Evolutionary conservation across 2,113 vertebrate species (phyloP).

Genomic region (Conger conger): DNA sequence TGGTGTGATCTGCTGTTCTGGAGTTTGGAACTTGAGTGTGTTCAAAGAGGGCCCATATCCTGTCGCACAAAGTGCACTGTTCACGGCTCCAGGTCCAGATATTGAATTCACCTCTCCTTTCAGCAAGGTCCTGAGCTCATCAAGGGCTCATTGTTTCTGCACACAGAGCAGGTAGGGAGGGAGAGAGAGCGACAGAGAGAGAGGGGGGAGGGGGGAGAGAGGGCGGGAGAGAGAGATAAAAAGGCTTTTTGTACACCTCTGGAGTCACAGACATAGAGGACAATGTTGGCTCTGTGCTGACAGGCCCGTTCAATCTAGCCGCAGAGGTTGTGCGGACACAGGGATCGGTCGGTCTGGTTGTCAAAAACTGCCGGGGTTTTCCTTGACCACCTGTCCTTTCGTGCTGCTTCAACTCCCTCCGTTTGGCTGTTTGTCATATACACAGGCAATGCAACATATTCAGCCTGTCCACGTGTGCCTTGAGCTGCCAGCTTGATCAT

Average conservation of each 20-base stretch:
- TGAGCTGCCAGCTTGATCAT: not conserved
- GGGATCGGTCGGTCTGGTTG: slow-evolving; percentile 16
- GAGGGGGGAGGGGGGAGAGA: not conserved
- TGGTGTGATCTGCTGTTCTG: not conserved
- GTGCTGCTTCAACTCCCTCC: not conserved
- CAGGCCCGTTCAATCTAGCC: slow-evolving; percentile 44
- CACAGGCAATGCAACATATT: not conserved
- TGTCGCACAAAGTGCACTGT: not conserved
- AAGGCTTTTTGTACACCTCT: slow-evolving; percentile 38
- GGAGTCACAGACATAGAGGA: slow-evolving; percentile 29
- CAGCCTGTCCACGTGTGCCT: not conserved
- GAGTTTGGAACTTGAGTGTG: not conserved
- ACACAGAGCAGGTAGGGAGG: not conserved
- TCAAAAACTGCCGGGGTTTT: not conserved
- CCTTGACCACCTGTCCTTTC: not conserved
- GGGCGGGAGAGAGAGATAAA: slow-evolving; percentile 15
- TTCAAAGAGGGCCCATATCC: slow-evolving; percentile 7
- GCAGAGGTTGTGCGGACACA: slow-evolving; percentile 33
- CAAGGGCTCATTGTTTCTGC: slow-evolving; percentile 37
- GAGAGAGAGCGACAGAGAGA: slow-evolving; percentile 6
- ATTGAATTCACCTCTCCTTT: slow-evolving; percentile 41
- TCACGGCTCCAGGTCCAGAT: slow-evolving; percentile 17
- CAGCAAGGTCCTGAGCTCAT: slow-evolving; percentile 29
- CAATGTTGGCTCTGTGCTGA: slow-evolving; percentile 35
- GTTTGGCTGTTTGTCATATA: not conserved